These are phyloP conservation scores for Dasypus novemcinctus DNA, from an alignment of 2,113 vertebrate species.

Conservation along the genomic window DNA sequence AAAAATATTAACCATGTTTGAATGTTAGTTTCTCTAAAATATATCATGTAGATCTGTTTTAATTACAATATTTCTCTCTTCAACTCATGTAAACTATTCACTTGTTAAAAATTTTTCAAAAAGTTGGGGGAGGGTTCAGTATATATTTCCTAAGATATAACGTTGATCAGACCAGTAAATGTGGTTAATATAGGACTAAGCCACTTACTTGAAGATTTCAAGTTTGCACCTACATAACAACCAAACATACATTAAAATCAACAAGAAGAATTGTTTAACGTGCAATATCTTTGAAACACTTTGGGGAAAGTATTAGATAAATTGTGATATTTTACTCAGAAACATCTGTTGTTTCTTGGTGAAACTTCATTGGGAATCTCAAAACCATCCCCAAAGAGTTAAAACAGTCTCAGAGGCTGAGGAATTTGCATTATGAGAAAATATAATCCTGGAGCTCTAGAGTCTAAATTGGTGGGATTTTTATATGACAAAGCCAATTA, in stretches of 20 bases:
- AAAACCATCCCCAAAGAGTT: not conserved
- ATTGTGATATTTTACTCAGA: conserved; percentile 49
- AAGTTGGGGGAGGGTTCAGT: not conserved
- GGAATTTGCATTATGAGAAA: conserved; percentile 41
- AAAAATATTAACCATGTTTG: not conserved
- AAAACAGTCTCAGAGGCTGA: not conserved
- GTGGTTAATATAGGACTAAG: not conserved
- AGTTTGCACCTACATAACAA: conserved; percentile 10
- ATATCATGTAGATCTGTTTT: not conserved
- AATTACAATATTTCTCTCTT: not conserved
- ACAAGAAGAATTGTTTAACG: not conserved
- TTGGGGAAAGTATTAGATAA: conserved; percentile 40
- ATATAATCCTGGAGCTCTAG: not conserved
- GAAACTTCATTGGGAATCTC: not conserved
- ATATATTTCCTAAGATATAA: not conserved
- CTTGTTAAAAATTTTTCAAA: not conserved
- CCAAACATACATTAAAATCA: not conserved
- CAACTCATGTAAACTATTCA: not conserved
- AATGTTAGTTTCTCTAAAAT: not conserved
- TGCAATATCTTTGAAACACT: not conserved
- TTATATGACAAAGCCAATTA: conserved; percentile 66
- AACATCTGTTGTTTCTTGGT: not conserved
- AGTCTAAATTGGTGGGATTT: conserved; percentile 54
- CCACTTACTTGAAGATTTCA: not conserved
- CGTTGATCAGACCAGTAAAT: not conserved